A percentile compares a stretch with the other conserved stretches of the same genome.
phyloP scores from a whole-genome alignment of 2,113 vertebrate species.

The Xiphophorus hellerii region DNA sequence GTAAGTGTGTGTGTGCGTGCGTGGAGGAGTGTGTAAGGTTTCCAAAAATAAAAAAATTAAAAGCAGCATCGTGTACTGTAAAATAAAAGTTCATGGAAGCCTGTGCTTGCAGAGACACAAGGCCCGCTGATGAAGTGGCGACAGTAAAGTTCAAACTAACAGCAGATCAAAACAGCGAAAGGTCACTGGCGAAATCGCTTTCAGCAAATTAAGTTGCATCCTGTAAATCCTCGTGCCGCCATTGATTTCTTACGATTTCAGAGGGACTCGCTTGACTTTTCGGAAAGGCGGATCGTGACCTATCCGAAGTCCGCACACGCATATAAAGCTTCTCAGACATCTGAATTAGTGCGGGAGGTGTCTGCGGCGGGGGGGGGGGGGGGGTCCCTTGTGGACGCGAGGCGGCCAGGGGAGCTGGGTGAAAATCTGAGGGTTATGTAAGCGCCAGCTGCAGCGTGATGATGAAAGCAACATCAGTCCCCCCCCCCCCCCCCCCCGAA shows the following conservation, averaged over 20 bases:
- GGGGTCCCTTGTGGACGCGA: no score
- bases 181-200: constrained; percentile 59
- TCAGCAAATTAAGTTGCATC: constrained; percentile 53
- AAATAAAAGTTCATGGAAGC: constrained; percentile 6
- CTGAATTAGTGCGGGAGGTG: constrained; percentile 10
- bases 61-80: constrained; percentile 4
- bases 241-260: constrained; percentile 60
- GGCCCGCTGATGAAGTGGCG: constrained; percentile 15
- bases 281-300: constrained; percentile 43
- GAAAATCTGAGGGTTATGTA: constrained; percentile 50
- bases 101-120: constrained; percentile 6
- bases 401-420: background rate
- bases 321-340: constrained; percentile 38
- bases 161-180: constrained; percentile 48
- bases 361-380: no score
- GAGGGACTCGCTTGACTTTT: constrained; percentile 57
- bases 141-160: constrained; percentile 34
- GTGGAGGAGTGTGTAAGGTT: background rate
- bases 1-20: background rate
- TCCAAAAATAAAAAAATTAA: background rate
- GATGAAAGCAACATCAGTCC: constrained; percentile 50
- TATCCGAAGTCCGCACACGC: constrained; percentile 35
- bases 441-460: constrained; percentile 56
- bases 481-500: constrained; percentile 13
- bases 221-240: constrained; percentile 40